Percentiles rank a stretch among this genome's conserved stretches.
Evolutionary conservation across 1,140 invertebrate species (phyloP).

Genomic region (Propsilocerus akamusi): DNA sequence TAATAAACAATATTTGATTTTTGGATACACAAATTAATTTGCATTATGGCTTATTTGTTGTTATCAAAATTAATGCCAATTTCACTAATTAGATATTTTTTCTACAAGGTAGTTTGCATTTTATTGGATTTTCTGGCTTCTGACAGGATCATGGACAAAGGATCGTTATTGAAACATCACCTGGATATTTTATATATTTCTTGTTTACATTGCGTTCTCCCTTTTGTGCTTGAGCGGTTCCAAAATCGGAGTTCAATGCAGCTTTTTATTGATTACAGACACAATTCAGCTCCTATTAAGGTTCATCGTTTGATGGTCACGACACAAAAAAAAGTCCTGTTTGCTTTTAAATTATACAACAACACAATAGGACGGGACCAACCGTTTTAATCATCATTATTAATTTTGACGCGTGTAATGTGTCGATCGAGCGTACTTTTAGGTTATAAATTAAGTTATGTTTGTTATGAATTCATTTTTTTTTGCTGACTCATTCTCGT

Average conservation of each 20-base stretch:
- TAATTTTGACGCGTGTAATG: background rate
- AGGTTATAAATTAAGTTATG: too few relatives aligned
- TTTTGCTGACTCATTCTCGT: too few relatives aligned
- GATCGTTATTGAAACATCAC: background rate
- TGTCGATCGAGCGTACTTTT: background rate
- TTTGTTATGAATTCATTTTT: too few relatives aligned
- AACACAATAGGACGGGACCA: too few relatives aligned
- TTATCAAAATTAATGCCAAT: too few relatives aligned
- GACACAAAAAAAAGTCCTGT: background rate
- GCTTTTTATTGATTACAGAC: background rate
- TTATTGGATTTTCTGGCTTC: background rate
- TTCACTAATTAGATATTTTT: too few relatives aligned
- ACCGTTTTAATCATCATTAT: background rate
- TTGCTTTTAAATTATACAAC: background rate
- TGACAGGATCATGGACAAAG: background rate
- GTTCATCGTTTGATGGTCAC: too few relatives aligned
- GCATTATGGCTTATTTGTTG: too few relatives aligned
- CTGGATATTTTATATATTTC: background rate
- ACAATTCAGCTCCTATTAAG: too few relatives aligned
- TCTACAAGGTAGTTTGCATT: too few relatives aligned
- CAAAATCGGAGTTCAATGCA: background rate
- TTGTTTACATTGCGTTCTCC: background rate
- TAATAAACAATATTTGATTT: slow-evolving; percentile 3
- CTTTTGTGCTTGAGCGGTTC: too few relatives aligned
- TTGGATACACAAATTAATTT: too few relatives aligned